A percentile compares a stretch with the other conserved stretches of the same genome.
Evolutionary conservation across 2,113 vertebrate genomes (phyloP).

Genomic region (Scophthalmus maximus): DNA sequence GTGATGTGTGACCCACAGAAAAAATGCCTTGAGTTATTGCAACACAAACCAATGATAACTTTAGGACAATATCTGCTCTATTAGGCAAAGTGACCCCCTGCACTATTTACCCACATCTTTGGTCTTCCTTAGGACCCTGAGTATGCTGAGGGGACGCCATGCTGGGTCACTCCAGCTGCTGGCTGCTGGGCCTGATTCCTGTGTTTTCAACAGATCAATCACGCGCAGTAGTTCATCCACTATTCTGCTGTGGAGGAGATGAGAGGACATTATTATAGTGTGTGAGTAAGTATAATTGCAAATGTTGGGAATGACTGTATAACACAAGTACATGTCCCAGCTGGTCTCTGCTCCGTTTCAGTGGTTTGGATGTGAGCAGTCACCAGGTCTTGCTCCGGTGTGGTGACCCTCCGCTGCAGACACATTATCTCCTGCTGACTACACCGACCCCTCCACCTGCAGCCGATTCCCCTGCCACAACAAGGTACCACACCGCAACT

Average conservation of each 20-base stretch:
- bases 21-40: neutral
- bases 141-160: slow-evolving; percentile 43
- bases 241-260: slow-evolving; percentile 66
- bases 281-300: too few relatives aligned
- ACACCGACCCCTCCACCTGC: slow-evolving; percentile 62
- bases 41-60: slow-evolving; percentile 13
- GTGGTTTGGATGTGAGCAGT: too few relatives aligned
- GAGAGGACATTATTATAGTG: too few relatives aligned
- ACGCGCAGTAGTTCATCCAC: slow-evolving; percentile 41
- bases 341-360: slow-evolving; percentile 76
- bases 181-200: slow-evolving; percentile 64
- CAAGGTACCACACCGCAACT: slow-evolving; percentile 79
- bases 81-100: too few relatives aligned
- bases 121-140: slow-evolving; percentile 61
- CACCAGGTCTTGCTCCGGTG: too few relatives aligned
- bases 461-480: slow-evolving; percentile 47
- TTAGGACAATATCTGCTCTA: neutral
- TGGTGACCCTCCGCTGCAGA: slow-evolving; percentile 1
- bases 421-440: slow-evolving; percentile 72
- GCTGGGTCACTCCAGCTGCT: slow-evolving; percentile 42
- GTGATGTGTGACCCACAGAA: neutral
- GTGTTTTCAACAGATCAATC: slow-evolving; percentile 56
- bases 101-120: slow-evolving; percentile 51
- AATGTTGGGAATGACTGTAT: slow-evolving; percentile 22
- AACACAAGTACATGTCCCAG: neutral